These are phyloP conservation scores for Selene dorsalis DNA, from an alignment of 2,797 vertebrate species.

Conservation along the genomic window DNA sequence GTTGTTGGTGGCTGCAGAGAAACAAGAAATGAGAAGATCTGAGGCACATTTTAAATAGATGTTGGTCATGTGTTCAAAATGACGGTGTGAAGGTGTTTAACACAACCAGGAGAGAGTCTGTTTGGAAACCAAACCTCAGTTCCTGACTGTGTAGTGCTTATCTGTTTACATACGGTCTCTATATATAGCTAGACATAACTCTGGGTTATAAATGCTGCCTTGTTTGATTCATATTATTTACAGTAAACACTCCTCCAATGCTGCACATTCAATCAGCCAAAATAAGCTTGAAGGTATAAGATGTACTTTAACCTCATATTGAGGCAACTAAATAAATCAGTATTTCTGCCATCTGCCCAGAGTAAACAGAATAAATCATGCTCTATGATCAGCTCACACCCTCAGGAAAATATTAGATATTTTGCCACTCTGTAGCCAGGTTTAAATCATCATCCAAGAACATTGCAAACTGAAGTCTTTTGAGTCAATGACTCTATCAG, in stretches of 20 bases:
- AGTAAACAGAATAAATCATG: neutral
- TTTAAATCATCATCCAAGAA: neutral
- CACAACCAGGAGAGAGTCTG: neutral
- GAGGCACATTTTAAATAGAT: neutral
- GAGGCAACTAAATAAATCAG: neutral
- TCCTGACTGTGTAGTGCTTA: slow-evolving; percentile 2
- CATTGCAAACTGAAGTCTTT: neutral
- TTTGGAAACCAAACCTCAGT: slow-evolving; percentile 2
- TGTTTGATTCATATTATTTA: neutral
- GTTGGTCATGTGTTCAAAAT: neutral
- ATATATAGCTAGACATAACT: neutral
- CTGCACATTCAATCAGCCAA: neutral
- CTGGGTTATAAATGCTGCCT: neutral
- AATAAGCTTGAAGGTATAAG: neutral
- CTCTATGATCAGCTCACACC: neutral
- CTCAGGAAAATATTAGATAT: too few species aligned
- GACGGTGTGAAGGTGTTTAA: neutral
- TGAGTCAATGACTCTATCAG: neutral
- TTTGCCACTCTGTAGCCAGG: neutral
- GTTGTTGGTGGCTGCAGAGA: slow-evolving; percentile 72
- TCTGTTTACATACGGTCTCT: slow-evolving; percentile 1
- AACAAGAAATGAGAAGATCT: slow-evolving; percentile 5
- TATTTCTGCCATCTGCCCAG: too few species aligned
- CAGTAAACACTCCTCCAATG: neutral
- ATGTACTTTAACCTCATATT: neutral